Percentiles rank a stretch among this genome's conserved stretches.
These are phyloP conservation scores for Dissostichus mawsoni DNA, from an alignment of 2,113 vertebrate species.

Conservation along the genomic window DNA sequence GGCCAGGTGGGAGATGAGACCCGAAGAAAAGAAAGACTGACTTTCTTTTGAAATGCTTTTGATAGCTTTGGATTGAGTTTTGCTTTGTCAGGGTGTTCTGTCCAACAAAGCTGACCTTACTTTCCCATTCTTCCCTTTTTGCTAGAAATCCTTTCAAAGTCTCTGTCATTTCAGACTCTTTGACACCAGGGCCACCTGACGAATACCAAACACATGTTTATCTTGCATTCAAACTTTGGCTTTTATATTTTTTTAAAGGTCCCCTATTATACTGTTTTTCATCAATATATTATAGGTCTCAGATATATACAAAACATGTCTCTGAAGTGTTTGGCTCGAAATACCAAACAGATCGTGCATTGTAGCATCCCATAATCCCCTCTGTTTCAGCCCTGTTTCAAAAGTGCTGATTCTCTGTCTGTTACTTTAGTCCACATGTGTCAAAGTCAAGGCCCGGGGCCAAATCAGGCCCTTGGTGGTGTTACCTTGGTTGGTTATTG, in stretches of 20 bases:
- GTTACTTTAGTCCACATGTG: too few relatives aligned
- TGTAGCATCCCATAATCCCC: too few relatives aligned
- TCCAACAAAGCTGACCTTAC: conserved; percentile 43
- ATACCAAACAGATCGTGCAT: too few relatives aligned
- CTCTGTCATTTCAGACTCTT: conserved; percentile 43
- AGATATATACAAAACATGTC: too few relatives aligned
- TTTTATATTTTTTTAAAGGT: conserved; percentile 13
- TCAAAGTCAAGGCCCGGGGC: too few relatives aligned
- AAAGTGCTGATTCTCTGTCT: too few relatives aligned
- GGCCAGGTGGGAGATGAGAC: conserved; percentile 70
- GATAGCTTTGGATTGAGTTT: conserved; percentile 68
- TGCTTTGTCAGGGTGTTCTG: conserved; percentile 61
- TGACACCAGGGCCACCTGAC: conserved; percentile 36
- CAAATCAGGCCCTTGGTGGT: too few relatives aligned
- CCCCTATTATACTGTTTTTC: neutral
- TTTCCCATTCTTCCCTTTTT: conserved; percentile 36
- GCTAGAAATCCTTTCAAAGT: conserved; percentile 35
- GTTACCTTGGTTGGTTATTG: too few relatives aligned
- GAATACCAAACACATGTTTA: conserved; percentile 22
- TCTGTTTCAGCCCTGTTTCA: too few relatives aligned
- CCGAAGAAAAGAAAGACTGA: conserved; percentile 64
- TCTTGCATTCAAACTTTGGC: conserved; percentile 5
- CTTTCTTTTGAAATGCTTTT: conserved; percentile 70
- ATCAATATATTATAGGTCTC: too few relatives aligned
- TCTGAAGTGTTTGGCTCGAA: too few relatives aligned